These are phyloP conservation scores for Temnothorax nylanderi DNA, from an alignment of 1,140 invertebrate species.

Conservation along the genomic window DNA sequence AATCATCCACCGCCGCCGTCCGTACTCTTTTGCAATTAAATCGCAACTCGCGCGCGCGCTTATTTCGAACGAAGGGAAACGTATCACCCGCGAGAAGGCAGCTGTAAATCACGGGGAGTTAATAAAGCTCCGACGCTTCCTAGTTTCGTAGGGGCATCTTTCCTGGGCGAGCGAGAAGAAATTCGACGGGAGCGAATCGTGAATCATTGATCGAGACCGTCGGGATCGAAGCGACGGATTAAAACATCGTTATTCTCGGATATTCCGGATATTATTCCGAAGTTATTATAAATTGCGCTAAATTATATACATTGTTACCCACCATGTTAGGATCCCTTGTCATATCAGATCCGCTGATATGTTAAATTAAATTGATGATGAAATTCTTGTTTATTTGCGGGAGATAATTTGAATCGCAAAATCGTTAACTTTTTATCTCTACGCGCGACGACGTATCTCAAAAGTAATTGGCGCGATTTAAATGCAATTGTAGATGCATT, in stretches of 20 bases:
- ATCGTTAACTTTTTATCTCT: background rate
- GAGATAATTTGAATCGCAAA: background rate
- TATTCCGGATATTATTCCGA: background rate
- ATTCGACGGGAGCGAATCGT: constrained; percentile 32
- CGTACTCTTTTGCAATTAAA: constrained; percentile 74
- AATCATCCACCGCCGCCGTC: constrained; percentile 56
- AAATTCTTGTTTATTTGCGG: background rate
- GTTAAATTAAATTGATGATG: background rate
- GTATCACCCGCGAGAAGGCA: constrained; percentile 65
- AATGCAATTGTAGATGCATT: background rate
- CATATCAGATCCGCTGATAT: background rate
- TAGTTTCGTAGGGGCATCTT: background rate
- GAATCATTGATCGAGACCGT: constrained; percentile 11
- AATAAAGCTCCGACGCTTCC: constrained; percentile 63
- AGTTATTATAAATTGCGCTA: background rate
- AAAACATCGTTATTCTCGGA: background rate
- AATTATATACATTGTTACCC: background rate
- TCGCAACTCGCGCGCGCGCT: constrained; percentile 58
- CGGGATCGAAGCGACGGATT: background rate
- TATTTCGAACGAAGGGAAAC: constrained; percentile 69
- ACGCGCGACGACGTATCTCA: no score
- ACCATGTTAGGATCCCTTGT: background rate
- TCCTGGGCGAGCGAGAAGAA: constrained; percentile 43
- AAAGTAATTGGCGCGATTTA: background rate
- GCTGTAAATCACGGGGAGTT: constrained; percentile 71